phyloP scores from a whole-genome alignment of 2,888 invertebrate species.

The Tanytarsus gracilentus region DNA sequence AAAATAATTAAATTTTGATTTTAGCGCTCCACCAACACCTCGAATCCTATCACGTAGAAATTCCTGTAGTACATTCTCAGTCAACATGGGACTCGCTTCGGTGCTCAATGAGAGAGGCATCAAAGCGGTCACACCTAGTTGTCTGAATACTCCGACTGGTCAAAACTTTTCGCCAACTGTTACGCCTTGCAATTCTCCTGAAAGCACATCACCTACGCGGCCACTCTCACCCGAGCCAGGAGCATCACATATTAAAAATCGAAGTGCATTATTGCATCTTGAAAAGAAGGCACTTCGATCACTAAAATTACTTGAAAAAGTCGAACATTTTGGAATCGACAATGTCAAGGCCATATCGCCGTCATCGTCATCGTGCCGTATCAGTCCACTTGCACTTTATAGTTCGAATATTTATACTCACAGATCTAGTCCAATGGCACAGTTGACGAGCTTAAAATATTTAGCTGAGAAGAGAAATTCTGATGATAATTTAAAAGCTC shows the following conservation, averaged over 20 bases:
- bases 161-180: conserved; percentile 68
- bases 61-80: conserved; percentile 72
- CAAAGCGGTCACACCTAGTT: conserved; percentile 61
- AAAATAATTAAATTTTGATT: conserved; percentile 16
- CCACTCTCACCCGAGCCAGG: conserved; percentile 40
- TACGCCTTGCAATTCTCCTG: conserved; percentile 78
- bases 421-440: conserved; percentile 67
- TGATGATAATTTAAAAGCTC: conserved; percentile 33
- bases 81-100: conserved; percentile 57
- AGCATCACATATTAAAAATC: conserved; percentile 33
- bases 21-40: conserved; percentile 44
- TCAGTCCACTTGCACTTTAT: conserved; percentile 54
- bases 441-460: conserved; percentile 62
- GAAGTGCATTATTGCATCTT: conserved; percentile 40
- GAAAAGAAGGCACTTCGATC: conserved; percentile 45
- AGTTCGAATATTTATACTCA: conserved; percentile 50
- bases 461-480: conserved; percentile 44
- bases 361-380: conserved; percentile 45
- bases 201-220: conserved; percentile 48
- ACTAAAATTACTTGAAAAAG: conserved; percentile 53
- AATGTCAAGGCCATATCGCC: conserved; percentile 51
- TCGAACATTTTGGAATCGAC: conserved; percentile 59
- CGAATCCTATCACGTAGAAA: conserved; percentile 60
- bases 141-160: conserved; percentile 54
- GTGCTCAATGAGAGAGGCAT: conserved; percentile 71